phyloP scores from a whole-genome alignment of 2,113 vertebrate species.

The Mormyrus iriodes region DNA sequence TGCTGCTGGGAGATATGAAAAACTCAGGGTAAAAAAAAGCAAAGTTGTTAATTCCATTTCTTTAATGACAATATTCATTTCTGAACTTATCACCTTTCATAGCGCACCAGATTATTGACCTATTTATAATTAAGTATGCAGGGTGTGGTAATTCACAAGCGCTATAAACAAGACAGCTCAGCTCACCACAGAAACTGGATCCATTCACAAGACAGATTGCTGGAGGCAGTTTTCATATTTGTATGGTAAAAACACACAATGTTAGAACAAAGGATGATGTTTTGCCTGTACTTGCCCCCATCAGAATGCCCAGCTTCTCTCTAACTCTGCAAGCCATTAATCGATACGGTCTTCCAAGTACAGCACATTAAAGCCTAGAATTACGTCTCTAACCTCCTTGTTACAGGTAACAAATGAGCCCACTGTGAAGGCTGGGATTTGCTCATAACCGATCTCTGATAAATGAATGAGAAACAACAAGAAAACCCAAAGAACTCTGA shows the following conservation, averaged over 20 bases:
- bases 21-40: neutral
- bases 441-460: too few relatives aligned
- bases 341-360: neutral
- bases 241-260: neutral
- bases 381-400: neutral
- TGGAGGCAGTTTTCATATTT: neutral
- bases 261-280: neutral
- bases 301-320: neutral
- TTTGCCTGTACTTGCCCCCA: neutral
- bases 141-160: neutral
- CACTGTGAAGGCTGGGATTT: neutral
- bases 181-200: slow-evolving; percentile 5
- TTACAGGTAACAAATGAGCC: neutral
- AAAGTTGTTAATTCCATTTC: neutral
- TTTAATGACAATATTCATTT: neutral
- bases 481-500: neutral
- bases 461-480: neutral
- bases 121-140: neutral
- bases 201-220: neutral
- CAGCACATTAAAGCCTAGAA: neutral
- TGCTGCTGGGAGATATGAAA: neutral
- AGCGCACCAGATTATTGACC: neutral
- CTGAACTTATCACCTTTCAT: neutral
- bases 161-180: neutral
- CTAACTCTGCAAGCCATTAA: neutral